Evolutionary conservation across 2,113 vertebrate genomes (phyloP).

Genomic region (Chlorocebus sabaeus): DNA sequence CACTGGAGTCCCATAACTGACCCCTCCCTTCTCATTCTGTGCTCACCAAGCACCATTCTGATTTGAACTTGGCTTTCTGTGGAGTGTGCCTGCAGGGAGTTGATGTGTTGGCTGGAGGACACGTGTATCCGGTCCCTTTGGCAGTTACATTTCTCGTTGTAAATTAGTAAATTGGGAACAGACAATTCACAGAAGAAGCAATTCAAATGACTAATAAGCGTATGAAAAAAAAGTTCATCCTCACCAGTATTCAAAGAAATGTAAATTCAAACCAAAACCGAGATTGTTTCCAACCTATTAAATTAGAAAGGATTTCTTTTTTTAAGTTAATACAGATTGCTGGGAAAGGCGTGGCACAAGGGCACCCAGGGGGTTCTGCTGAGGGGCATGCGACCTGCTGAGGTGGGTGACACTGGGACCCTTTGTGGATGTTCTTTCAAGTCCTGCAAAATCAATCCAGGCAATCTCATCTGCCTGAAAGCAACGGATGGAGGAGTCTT

Average conservation of each 20-base stretch:
- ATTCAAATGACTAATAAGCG: conserved; percentile 56
- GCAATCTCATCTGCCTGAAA: background rate
- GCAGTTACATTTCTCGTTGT: conserved; percentile 50
- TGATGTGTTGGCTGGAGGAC: conserved; percentile 34
- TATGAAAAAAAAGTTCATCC: conserved; percentile 3
- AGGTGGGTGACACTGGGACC: background rate
- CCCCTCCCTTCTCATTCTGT: background rate
- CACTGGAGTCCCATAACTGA: background rate
- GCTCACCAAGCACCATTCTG: background rate
- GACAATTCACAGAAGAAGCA: conserved; percentile 60
- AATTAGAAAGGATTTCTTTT: background rate
- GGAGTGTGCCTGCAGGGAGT: conserved; percentile 43
- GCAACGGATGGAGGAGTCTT: background rate
- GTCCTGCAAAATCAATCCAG: background rate
- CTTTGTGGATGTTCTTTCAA: background rate
- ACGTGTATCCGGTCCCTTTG: conserved; percentile 51
- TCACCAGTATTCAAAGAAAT: conserved; percentile 50
- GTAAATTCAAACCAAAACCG: conserved; percentile 54
- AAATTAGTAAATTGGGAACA: conserved; percentile 75
- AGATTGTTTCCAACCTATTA: conserved; percentile 3
- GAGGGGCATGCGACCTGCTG: background rate
- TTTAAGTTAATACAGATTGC: background rate
- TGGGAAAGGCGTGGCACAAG: background rate
- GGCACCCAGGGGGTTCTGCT: background rate
- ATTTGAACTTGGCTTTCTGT: conserved; percentile 13